Evolutionary conservation across 1,140 invertebrate species (phyloP).

Genomic region (Drosophila albomicans): DNA sequence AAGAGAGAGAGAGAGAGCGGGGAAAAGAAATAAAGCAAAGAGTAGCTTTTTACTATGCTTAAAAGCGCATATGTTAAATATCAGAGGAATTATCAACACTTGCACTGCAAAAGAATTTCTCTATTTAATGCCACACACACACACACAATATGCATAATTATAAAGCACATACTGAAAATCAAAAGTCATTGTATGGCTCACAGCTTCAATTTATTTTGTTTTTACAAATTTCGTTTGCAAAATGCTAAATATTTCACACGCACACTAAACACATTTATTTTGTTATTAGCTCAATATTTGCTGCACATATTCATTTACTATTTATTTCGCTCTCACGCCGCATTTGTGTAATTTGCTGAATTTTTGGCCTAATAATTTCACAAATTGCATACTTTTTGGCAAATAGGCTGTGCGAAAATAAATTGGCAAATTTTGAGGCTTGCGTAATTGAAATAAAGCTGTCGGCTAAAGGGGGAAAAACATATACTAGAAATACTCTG

Average conservation of each 20-base stretch:
- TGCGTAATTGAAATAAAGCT: conserved; percentile 78
- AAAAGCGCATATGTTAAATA: conserved; percentile 15
- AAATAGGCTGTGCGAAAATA: conserved; percentile 14
- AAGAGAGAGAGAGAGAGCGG: conserved; percentile 20
- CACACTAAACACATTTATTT: conserved; percentile 2
- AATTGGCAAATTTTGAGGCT: conserved; percentile 70
- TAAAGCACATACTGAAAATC: conserved; percentile 6
- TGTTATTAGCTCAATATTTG: conserved; percentile 26
- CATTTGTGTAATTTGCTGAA: conserved; percentile 11
- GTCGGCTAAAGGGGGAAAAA: background rate
- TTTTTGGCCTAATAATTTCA: conserved; percentile 38
- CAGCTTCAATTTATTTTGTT: background rate
- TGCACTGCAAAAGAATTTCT: background rate
- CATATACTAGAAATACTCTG: conserved; percentile 10
- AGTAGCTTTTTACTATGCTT: conserved; percentile 10
- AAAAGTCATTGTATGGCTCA: background rate
- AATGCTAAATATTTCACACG: background rate
- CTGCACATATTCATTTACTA: conserved; percentile 7
- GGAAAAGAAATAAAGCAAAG: background rate
- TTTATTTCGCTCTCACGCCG: background rate
- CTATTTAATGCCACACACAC: conserved; percentile 14
- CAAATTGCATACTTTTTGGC: conserved; percentile 51
- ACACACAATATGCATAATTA: conserved; percentile 11
- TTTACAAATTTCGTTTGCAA: background rate
- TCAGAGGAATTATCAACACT: conserved; percentile 8